These are phyloP conservation scores for Drosophila pruinosa DNA, from an alignment of 1,140 invertebrate genomes.

Conservation along the genomic window DNA sequence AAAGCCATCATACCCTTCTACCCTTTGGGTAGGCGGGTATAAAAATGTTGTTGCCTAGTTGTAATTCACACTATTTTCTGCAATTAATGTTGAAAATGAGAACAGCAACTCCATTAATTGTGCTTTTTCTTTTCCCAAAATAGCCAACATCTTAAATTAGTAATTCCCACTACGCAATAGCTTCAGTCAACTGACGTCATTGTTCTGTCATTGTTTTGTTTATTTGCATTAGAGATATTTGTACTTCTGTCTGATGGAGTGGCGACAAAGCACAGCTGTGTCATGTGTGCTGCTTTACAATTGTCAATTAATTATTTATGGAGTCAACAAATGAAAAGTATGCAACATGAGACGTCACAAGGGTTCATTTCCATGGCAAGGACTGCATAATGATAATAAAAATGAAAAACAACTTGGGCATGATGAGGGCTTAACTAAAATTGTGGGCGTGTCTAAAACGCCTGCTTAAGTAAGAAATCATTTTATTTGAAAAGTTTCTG, in stretches of 20 bases:
- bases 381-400: background rate
- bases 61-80: no score
- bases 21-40: no score
- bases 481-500: conserved; percentile 73
- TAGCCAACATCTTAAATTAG: background rate
- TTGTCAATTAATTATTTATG: background rate
- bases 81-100: no score
- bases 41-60: no score
- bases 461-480: conserved; percentile 75
- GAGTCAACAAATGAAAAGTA: background rate
- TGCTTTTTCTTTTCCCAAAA: background rate
- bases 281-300: background rate
- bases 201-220: background rate
- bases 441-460: conserved; percentile 47
- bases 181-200: background rate
- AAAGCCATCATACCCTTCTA: no score
- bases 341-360: background rate
- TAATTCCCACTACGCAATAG: background rate
- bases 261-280: background rate
- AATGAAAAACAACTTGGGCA: background rate
- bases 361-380: background rate
- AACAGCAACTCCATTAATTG: no score
- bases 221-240: background rate
- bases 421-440: background rate
- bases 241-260: background rate